phyloP scores from a whole-genome alignment of 92 coral and sea anemone species.

The Palythoa grandiflora region DNA sequence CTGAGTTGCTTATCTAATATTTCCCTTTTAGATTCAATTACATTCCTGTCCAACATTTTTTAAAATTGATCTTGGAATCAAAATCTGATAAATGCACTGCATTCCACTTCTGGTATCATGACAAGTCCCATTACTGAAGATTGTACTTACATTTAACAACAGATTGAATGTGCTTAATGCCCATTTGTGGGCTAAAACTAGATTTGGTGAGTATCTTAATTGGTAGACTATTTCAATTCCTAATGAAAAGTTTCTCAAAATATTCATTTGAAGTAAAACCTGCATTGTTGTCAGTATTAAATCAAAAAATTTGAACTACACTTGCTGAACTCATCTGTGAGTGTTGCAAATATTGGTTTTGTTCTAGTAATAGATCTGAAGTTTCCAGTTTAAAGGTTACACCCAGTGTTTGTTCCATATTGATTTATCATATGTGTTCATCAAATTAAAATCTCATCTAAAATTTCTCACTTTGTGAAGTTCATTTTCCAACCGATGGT shows the following conservation, averaged over 20 bases:
- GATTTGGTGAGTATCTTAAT: conserved; percentile 16
- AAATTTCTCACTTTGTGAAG: no score
- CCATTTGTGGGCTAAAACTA: not conserved
- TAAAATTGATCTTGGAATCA: conserved; percentile 1
- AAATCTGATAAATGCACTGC: conserved; percentile 16
- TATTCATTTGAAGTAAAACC: no score
- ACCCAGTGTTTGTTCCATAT: not conserved
- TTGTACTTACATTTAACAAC: conserved; percentile 1
- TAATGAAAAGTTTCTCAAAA: no score
- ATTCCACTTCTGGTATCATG: not conserved
- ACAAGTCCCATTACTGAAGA: conserved; percentile 14
- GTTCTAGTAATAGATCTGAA: not conserved
- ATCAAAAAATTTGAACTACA: not conserved
- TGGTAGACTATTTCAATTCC: not conserved
- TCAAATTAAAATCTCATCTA: no score
- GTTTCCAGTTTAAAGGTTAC: not conserved
- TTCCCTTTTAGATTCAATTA: no score
- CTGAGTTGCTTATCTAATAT: not conserved
- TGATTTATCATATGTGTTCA: no score
- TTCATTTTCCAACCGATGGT: no score
- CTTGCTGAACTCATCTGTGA: not conserved
- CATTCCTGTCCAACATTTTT: no score
- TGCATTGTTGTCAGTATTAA: not conserved
- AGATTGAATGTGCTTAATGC: not conserved
- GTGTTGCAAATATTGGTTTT: not conserved